Conservation (phyloP, 2,888 invertebrate genomes). For the Aphidoletes aphidimyza region DNA sequence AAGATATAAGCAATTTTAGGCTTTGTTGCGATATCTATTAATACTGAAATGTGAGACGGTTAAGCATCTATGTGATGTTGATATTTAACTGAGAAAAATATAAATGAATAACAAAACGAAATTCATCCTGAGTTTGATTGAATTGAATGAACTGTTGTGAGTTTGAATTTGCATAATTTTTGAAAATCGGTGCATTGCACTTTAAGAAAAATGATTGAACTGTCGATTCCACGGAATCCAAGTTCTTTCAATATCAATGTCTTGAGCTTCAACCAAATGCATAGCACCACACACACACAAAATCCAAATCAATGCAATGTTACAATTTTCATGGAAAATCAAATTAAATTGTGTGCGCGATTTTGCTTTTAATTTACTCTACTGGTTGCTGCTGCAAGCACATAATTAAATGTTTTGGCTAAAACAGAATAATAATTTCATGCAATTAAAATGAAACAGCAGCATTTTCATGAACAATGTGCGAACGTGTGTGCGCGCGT, state of each 20-base stretch:
- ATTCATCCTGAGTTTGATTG: too few species aligned
- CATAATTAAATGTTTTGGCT: slow-evolving; percentile 15
- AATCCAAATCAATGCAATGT: not conserved
- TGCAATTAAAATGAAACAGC: slow-evolving; percentile 36
- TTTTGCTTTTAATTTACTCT: slow-evolving; percentile 44
- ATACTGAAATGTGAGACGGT: too few species aligned
- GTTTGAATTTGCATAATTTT: not conserved
- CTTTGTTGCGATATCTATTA: too few species aligned
- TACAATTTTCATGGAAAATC: slow-evolving; percentile 1
- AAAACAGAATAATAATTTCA: slow-evolving; percentile 11
- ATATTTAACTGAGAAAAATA: too few species aligned
- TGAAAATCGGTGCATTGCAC: not conserved
- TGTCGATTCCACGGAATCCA: not conserved
- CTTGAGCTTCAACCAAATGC: not conserved
- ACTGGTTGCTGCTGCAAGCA: not conserved
- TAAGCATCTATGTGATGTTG: too few species aligned
- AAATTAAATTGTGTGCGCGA: not conserved
- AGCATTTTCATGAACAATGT: slow-evolving; percentile 43
- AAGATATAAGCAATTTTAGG: too few species aligned
- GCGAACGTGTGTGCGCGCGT: not conserved
- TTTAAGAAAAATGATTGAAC: not conserved
- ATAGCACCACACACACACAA: not conserved
- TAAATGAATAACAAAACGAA: too few species aligned
- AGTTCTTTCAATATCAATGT: not conserved
- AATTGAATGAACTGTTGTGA: not conserved